These are phyloP conservation scores for Crotophaga sulcirostris DNA, from an alignment of 2,113 vertebrate species.

Conservation along the genomic window DNA sequence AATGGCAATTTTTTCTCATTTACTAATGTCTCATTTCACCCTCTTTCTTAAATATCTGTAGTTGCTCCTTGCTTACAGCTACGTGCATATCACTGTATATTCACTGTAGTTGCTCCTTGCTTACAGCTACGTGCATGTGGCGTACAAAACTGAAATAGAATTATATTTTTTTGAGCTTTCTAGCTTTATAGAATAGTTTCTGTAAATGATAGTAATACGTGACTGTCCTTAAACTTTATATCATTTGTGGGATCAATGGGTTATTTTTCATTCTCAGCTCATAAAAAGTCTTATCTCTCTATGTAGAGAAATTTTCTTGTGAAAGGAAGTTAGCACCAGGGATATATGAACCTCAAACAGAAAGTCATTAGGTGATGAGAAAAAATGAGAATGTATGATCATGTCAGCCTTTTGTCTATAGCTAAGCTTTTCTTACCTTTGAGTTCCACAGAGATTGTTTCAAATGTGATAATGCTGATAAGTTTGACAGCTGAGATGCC, in stretches of 20 bases:
- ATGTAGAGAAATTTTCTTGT: neutral
- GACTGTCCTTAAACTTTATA: neutral
- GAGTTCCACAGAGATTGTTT: neutral
- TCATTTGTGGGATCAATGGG: neutral
- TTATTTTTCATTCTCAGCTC: neutral
- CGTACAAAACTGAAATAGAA: neutral
- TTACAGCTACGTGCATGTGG: neutral
- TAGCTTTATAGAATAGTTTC: neutral
- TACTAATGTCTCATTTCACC: neutral
- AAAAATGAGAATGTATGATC: neutral
- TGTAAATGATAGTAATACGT: neutral
- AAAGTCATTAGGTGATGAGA: too few relatives aligned
- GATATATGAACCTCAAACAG: neutral
- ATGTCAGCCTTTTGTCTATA: neutral
- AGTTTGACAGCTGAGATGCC: neutral
- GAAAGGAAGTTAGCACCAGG: neutral
- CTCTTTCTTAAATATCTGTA: neutral
- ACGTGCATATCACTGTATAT: neutral
- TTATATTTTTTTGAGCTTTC: neutral
- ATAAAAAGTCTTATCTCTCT: neutral
- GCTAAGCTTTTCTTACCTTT: neutral
- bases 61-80: neutral
- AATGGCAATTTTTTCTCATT: neutral
- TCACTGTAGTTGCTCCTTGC: too few relatives aligned
- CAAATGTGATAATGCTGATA: neutral